Conservation (phyloP, 2,113 vertebrate genomes). For the Ceyx margarethae region DNA sequence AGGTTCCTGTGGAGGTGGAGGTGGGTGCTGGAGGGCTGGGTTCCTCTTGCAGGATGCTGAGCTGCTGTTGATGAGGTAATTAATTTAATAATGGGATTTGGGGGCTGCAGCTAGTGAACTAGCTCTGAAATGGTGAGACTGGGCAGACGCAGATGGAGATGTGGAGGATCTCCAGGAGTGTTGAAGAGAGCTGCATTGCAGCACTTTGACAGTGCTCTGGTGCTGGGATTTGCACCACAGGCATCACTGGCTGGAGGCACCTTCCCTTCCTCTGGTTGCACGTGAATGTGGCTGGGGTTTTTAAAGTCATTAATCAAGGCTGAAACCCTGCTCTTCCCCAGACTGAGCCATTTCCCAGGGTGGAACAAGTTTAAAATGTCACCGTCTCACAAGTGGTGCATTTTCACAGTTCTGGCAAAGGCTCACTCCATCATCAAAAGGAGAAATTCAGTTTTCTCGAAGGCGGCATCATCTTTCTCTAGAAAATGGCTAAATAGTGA, state of each 20-base stretch:
- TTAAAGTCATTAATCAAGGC: not conserved
- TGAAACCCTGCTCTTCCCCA: conserved; percentile 9
- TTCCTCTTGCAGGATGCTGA: not conserved
- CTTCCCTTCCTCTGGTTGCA: not conserved
- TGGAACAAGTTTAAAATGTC: not conserved
- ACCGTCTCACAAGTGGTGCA: not conserved
- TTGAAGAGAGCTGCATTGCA: not conserved
- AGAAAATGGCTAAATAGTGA: not conserved
- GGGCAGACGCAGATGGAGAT: not conserved
- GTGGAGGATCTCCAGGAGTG: not conserved
- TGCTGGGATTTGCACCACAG: rapidly evolving
- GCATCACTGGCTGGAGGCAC: rapidly evolving
- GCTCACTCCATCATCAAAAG: not conserved
- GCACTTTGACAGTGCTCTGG: rapidly evolving
- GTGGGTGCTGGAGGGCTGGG: rapidly evolving
- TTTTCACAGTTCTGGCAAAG: not conserved
- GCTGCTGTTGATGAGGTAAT: not conserved
- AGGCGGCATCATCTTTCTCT: not conserved
- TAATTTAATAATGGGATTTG: rapidly evolving
- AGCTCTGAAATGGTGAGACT: rapidly evolving
- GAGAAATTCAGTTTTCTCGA: not conserved
- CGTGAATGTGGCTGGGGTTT: rapidly evolving
- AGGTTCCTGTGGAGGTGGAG: not conserved
- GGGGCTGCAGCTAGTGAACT: not conserved
- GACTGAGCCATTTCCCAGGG: not conserved